Base-by-base conservation (phyloP, 2,888 invertebrate genomes). In the Lagria hirta region DNA sequence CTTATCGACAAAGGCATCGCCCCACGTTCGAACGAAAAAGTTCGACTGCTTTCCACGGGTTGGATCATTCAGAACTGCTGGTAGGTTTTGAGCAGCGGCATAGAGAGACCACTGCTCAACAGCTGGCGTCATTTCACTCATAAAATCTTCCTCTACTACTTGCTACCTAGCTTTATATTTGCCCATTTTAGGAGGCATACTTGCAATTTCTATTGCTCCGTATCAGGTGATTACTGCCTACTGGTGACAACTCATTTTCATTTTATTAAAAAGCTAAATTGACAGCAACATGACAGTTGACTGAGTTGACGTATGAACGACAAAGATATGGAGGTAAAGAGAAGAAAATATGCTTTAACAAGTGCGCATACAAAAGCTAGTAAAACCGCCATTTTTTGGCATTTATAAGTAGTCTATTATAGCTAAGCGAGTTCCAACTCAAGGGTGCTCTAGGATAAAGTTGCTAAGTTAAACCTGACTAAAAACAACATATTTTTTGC, bases 11-110 rank as follows among this genome's bases (percentile, higher is more conserved):
- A 99, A 99, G 44, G 82, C 79, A 62, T 96, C 96, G 26, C 99
- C 98, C 98, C 98, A 99, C 48, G 94, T 94, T 70, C 92, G 93
- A 0, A 95, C 95, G 65, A 99, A 95, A 65, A 99, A 93, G 70
- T 95, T 84, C 51, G 80, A 81, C 69, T 90, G 88, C 72, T 94
- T 97, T 53, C 94, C 88, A 64, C 86, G 84, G 50, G 86, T 85
- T 0, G 97, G 97, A 72, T 98, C 96, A 74, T 96, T 97, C 49
- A 98, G 78, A 54, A 94, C 94, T 42, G 96, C 94, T 20, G 97
- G 92, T 52, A 98, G 78, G 73, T 96, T 97, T 73, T 96, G 96
- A 34, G 90, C 83, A 34, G 95, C 90, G 32, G 90, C 88, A 71
- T 88, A 95, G 44, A 90, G 77, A n/a, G 85, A 86, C 92, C 92